Evolutionary conservation across 2,888 invertebrate species (phyloP), one percentile per base, ranked within the genome.

Genomic region (Sphaerolaimus hirsutus): DNA sequence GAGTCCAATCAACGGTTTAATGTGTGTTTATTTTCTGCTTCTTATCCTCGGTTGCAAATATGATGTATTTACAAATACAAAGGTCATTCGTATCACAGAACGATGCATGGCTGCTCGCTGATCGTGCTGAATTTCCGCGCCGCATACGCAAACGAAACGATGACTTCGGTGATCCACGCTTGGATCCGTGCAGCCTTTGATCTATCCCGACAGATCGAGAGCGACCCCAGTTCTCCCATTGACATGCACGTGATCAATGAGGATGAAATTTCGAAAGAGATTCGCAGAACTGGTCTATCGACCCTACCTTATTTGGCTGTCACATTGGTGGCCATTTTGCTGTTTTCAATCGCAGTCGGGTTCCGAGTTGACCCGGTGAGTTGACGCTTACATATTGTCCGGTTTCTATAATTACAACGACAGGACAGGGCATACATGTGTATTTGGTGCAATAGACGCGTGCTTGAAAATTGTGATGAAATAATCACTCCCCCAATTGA

Each of bases 101-200:
- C n/a, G n/a, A n/a, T n/a, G n/a, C n/a, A n/a, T n/a, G n/a, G n/a
- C 19, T 37, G 55, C 21, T 48, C 51, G 24, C 50, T 60, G 14
- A 53, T 61, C 25, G 54, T 60, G 5, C 58, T 60, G 48, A 60
- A 60, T 46, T 60, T 60, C 49, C 60, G 61, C 41, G 58, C 60
- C 25, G 59, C 59, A 38, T 58, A 56, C 47, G 51, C 51, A 41
- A 60, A 60, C 44, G 49, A 52, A 5, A 54, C 40, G 7, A 23
- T 21, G 23, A 40, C 24, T 17, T 51, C 49, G 26, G 47, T 61
- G 2, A 56, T 60, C 58, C 55, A 55, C 41, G 53, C 58, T 43
- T 60, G 60, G 60, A 60, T 60, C 47, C 2, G 5, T 2, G 35
- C 23, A 12, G 37, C 38, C 2, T 45, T 32, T 21, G 38, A 37